phyloP scores from a whole-genome alignment of 30 jellyfish, hydroid and myxozoan species.

The Sanderia malayensis region DNA sequence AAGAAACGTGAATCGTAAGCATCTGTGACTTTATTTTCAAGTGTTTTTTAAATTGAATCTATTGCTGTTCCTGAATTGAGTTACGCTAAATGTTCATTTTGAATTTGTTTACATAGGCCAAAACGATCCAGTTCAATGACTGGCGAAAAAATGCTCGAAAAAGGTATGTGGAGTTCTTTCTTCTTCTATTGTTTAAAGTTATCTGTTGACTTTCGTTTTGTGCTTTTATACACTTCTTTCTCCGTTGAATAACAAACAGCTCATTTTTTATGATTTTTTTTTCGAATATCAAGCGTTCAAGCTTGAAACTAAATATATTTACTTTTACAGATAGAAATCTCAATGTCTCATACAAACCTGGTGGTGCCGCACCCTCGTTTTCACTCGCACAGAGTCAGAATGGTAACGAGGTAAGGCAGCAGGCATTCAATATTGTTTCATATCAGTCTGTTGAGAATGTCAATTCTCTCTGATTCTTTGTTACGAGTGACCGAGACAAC shows the following conservation, averaged over 20 bases:
- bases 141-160: background rate
- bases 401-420: background rate
- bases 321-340: background rate
- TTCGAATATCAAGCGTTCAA: too few relatives aligned
- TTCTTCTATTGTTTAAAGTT: background rate
- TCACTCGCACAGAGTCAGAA: background rate
- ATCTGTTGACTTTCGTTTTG: too few relatives aligned
- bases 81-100: too few relatives aligned
- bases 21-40: background rate
- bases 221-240: too few relatives aligned
- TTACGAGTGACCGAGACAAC: too few relatives aligned
- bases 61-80: too few relatives aligned
- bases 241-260: too few relatives aligned
- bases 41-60: background rate
- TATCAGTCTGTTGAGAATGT: too few relatives aligned
- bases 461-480: too few relatives aligned
- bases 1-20: background rate
- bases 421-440: too few relatives aligned
- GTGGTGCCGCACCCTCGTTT: background rate
- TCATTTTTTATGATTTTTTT: too few relatives aligned
- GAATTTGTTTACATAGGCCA: background rate
- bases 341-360: background rate
- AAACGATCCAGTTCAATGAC: background rate
- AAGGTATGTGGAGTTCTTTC: background rate
- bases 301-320: too few relatives aligned